Evolutionary conservation across 1,140 invertebrate genomes (phyloP).

Genomic region (Neodiprion lecontei): DNA sequence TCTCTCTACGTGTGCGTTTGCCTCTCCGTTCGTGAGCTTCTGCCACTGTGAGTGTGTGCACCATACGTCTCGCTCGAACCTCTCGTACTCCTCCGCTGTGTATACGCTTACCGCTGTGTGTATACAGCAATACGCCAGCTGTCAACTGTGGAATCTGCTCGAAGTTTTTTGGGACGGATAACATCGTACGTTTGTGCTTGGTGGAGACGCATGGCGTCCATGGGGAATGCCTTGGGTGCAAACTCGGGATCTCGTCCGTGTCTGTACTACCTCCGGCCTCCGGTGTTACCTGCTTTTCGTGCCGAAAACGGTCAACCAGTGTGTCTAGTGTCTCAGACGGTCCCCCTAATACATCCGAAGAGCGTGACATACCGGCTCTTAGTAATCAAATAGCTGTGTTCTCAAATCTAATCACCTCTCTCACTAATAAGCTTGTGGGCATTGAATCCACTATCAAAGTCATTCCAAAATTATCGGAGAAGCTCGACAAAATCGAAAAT

Average conservation of each 20-base stretch:
- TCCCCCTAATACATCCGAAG: too few species aligned
- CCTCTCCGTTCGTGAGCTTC: too few species aligned
- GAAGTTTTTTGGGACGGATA: background rate
- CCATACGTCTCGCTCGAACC: too few species aligned
- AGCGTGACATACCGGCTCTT: background rate
- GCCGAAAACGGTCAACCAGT: background rate
- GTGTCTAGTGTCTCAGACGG: too few species aligned
- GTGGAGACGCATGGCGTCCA: conserved; percentile 7
- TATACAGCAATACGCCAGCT: background rate
- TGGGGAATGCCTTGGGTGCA: background rate
- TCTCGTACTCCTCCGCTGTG: too few species aligned
- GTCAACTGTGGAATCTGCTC: background rate
- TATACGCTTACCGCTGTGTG: too few species aligned
- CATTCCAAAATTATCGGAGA: too few species aligned
- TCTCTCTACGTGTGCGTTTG: too few species aligned
- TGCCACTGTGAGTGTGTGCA: too few species aligned
- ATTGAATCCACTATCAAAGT: too few species aligned
- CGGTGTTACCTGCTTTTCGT: too few species aligned
- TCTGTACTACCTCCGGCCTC: background rate
- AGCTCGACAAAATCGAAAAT: background rate
- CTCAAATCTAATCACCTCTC: background rate
- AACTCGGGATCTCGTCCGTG: background rate
- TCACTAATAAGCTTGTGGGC: background rate
- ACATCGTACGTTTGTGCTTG: background rate
- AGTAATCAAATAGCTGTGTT: background rate